phyloP scores from a whole-genome alignment of 2,888 invertebrate species.

The Nycteola revayana region DNA sequence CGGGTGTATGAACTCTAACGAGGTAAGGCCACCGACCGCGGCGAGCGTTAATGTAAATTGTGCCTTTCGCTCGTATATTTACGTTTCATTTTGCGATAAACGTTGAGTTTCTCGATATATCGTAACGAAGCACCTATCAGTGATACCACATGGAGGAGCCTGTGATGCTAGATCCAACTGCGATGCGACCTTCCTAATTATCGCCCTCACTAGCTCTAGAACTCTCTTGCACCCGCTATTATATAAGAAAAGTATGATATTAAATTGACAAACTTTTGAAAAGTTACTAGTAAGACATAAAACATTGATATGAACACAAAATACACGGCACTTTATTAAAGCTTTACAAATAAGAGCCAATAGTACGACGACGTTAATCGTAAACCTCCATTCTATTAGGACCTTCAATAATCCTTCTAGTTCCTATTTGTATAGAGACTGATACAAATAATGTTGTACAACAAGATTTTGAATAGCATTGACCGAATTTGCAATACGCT shows the following conservation, averaged over 20 bases:
- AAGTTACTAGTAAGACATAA: neutral
- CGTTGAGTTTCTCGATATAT: constrained; percentile 51
- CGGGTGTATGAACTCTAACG: constrained; percentile 82
- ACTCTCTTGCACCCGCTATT: too few relatives aligned
- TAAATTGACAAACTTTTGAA: too few relatives aligned
- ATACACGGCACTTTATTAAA: too few relatives aligned
- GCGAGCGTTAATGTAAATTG: constrained; percentile 49
- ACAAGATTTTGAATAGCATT: constrained; percentile 33
- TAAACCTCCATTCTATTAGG: constrained; percentile 2
- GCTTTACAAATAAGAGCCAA: too few relatives aligned
- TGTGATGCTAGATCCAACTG: constrained; percentile 74
- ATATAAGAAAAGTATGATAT: too few relatives aligned
- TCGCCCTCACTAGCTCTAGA: constrained; percentile 57
- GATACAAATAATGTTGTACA: constrained; percentile 15
- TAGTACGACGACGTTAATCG: too few relatives aligned
- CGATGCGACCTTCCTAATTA: constrained; percentile 74
- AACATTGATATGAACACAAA: too few relatives aligned
- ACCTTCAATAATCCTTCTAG: constrained; percentile 8
- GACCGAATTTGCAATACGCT: constrained; percentile 31
- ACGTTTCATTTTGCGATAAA: constrained; percentile 43
- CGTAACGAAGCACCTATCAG: constrained; percentile 71
- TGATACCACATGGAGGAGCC: constrained; percentile 69
- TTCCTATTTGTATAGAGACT: constrained; percentile 10
- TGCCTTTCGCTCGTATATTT: constrained; percentile 46
- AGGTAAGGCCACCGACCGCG: constrained; percentile 82